These are phyloP conservation scores for Pristionchus japonicus DNA, from an alignment of 2,888 invertebrate genomes.

Conservation along the genomic window DNA sequence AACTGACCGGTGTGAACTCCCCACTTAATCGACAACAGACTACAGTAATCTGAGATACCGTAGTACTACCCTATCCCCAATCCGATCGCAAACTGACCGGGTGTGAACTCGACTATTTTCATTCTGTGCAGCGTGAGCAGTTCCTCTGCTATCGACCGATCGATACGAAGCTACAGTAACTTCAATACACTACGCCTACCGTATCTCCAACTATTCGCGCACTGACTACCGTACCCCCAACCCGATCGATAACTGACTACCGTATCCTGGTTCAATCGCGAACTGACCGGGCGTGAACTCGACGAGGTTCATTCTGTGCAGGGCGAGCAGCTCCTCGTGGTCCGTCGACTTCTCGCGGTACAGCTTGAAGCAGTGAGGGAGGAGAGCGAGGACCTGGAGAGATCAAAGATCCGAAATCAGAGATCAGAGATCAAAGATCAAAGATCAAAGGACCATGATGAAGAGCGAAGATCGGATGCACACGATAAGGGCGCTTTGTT, in stretches of 20 bases:
- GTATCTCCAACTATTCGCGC: neutral
- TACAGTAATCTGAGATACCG: neutral
- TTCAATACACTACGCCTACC: too few relatives aligned
- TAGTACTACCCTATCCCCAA: neutral
- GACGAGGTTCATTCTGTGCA: slow-evolving; percentile 61
- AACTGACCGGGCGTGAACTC: slow-evolving; percentile 61
- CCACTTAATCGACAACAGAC: neutral
- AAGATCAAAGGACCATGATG: neutral
- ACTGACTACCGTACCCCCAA: neutral
- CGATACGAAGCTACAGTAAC: too few relatives aligned
- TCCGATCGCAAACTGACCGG: slow-evolving; percentile 40
- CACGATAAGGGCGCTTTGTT: too few relatives aligned
- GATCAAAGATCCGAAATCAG: too few relatives aligned
- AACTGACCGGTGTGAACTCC: neutral
- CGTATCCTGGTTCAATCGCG: neutral
- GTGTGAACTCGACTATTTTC: slow-evolving; percentile 66
- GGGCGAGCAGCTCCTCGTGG: slow-evolving; percentile 59
- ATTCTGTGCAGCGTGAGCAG: slow-evolving; percentile 60
- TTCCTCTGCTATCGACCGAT: too few relatives aligned
- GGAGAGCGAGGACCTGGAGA: slow-evolving; percentile 57
- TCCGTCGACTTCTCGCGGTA: slow-evolving; percentile 62
- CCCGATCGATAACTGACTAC: neutral
- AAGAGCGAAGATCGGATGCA: too few relatives aligned
- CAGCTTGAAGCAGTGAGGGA: slow-evolving; percentile 65
- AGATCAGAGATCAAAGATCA: neutral